Evolutionary conservation across 2,797 vertebrate genomes (phyloP).

Genomic region (Synanceia verrucosa): DNA sequence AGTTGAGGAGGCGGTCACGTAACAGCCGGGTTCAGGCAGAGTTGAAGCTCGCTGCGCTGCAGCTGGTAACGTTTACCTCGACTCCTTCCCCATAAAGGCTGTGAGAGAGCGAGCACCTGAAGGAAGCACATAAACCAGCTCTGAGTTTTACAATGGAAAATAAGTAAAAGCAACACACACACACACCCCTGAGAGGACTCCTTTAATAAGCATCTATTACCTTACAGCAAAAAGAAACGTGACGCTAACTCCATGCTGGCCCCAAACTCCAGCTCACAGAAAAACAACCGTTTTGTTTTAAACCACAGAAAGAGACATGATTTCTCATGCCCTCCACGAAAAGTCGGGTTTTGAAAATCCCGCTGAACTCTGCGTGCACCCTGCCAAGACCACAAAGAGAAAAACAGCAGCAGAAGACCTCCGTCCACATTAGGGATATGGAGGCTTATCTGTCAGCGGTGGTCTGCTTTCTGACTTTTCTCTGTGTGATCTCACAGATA

Average conservation of each 20-base stretch:
- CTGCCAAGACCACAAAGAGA: not conserved
- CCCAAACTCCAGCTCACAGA: slow-evolving; percentile 19
- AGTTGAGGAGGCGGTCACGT: slow-evolving; percentile 77
- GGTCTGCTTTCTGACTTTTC: not conserved
- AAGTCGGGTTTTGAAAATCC: slow-evolving; percentile 23
- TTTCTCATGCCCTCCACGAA: slow-evolving; percentile 34
- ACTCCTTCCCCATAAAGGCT: slow-evolving; percentile 62
- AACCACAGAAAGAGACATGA: slow-evolving; percentile 41
- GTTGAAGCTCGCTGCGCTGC: slow-evolving; percentile 77
- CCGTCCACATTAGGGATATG: not conserved
- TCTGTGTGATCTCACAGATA: no score
- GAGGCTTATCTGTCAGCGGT: no score
- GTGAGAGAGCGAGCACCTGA: slow-evolving; percentile 19
- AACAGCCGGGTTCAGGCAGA: slow-evolving; percentile 79
- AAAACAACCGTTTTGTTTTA: no score
- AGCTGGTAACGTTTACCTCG: slow-evolving; percentile 83
- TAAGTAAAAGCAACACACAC: slow-evolving; percentile 56
- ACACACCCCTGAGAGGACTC: slow-evolving; percentile 38
- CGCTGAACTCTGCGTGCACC: slow-evolving; percentile 48
- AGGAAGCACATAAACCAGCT: slow-evolving; percentile 66
- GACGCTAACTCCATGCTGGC: slow-evolving; percentile 42
- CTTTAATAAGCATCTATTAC: slow-evolving; percentile 71
- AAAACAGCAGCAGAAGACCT: not conserved
- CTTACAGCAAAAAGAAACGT: slow-evolving; percentile 55
- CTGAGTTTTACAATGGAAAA: slow-evolving; percentile 74